phyloP scores from a whole-genome alignment of 1,140 invertebrate species.

The Alviniconcha marisindica region DNA sequence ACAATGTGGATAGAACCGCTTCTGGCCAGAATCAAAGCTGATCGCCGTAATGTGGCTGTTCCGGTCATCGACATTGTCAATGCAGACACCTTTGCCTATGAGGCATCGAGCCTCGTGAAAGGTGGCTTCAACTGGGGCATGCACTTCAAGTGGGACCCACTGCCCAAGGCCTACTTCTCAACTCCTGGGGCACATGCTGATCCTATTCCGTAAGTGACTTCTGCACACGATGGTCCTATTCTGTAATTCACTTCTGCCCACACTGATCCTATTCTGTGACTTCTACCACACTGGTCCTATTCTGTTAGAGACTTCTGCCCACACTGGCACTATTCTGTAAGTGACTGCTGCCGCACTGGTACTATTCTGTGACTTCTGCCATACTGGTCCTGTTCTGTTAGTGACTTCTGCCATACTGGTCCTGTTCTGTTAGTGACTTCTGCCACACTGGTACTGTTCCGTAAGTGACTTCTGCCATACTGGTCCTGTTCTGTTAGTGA shows the following conservation, averaged over 20 bases:
- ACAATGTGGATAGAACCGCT: conserved; percentile 96
- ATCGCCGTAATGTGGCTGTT: conserved; percentile 88
- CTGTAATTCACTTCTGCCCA: not conserved
- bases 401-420: too few species aligned
- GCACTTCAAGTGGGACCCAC: conserved; percentile 72
- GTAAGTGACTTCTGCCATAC: too few species aligned
- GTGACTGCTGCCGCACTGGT: too few species aligned
- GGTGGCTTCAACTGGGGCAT: conserved; percentile 75
- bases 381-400: too few species aligned
- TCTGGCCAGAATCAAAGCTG: conserved; percentile 91
- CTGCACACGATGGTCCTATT: not conserved
- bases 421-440: too few species aligned
- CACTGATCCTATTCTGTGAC: too few species aligned
- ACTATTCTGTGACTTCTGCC: too few species aligned
- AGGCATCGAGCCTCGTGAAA: conserved; percentile 61
- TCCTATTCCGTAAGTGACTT: conserved; percentile 61
- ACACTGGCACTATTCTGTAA: too few species aligned
- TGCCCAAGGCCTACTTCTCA: conserved; percentile 54
- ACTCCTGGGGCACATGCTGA: conserved; percentile 38
- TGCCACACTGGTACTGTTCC: too few species aligned
- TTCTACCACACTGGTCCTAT: too few species aligned
- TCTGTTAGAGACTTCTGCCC: too few species aligned
- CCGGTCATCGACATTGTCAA: conserved; percentile 98
- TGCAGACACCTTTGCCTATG: conserved; percentile 86
- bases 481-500: too few species aligned